Base-by-base conservation (phyloP, 2,797 vertebrate species). In the Pipistrellus pygmaeus region DNA sequence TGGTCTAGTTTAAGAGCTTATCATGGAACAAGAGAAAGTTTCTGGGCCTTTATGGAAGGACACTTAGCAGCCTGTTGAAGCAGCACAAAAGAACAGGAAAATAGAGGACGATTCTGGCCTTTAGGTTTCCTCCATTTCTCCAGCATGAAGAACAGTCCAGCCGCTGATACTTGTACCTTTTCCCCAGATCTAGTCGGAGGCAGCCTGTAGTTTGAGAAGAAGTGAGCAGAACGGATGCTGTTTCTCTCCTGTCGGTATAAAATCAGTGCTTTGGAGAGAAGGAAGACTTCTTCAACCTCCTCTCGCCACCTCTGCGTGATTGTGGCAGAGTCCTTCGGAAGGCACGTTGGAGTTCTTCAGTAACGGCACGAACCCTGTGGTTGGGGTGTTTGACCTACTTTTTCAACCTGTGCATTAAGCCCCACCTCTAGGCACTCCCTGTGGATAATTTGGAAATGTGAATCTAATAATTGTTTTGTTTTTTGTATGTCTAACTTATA, bases 401-500 rank as follows among this genome's bases (percentile, higher is more conserved):
- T 69, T n/a, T 62, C 23, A 8, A 3, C 60, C 57, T 87, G 72
- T 35, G 27, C 9, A 1, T 72, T 57, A 83, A 76, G 35, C 6
- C 55, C 81, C 20, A 68, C 77, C 27, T 69, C 69, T 53, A 46
- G 80, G 94, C 73, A 57, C 91, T 92, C 53, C 27, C 35, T 95
- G 71, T 85, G 93, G 96, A 93, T 96, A 77, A 94, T 96, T 92
- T 32, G 82, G 96, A 98, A 97, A 97, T 98, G 97, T 98, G 97
- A 98, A 97, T 97, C 95, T 95, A 95, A 92, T 64, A 94, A 85
- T 88, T 14, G 46, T 97, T 89, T 96, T 97, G 87, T 97, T 97
- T 97, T 98, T 97, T 97, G 82, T 97, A 93, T 96, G 93, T 96
- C 95, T 98, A 98, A 98, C 97, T 98, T 98, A 98, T 98, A 95